These are phyloP conservation scores for Cyphomyrmex costatus DNA, from an alignment of 1,140 invertebrate species.

Conservation along the genomic window DNA sequence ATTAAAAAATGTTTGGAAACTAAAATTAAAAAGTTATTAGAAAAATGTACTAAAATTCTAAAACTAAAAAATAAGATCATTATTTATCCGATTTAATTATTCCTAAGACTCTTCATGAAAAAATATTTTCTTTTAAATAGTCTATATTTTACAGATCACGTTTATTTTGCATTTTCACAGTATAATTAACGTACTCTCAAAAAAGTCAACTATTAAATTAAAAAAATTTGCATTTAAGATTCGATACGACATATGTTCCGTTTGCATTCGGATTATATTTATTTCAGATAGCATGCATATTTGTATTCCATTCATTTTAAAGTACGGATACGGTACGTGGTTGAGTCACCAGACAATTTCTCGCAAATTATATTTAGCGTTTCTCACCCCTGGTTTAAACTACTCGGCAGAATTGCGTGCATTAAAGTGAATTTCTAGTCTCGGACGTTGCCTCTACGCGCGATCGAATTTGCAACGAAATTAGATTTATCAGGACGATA, in stretches of 20 bases:
- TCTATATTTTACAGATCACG: background rate
- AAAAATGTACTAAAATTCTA: background rate
- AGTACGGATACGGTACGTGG: constrained; percentile 33
- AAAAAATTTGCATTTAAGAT: background rate
- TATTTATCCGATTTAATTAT: background rate
- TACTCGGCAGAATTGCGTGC: constrained; percentile 46
- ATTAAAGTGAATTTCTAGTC: constrained; percentile 59
- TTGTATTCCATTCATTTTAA: constrained; percentile 56
- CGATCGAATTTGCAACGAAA: constrained; percentile 56
- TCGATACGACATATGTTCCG: background rate
- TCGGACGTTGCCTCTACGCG: constrained; percentile 41
- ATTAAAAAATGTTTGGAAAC: too few relatives aligned
- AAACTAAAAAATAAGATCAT: background rate
- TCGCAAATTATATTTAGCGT: constrained; percentile 57
- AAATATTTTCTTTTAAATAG: background rate
- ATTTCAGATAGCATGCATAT: constrained; percentile 17
- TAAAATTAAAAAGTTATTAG: background rate
- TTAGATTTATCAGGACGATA: constrained; percentile 49
- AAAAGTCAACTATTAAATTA: background rate
- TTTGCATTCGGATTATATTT: constrained; percentile 28
- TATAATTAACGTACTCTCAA: background rate
- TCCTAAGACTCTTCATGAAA: background rate
- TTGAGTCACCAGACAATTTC: constrained; percentile 46
- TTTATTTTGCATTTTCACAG: background rate
- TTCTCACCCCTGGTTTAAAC: constrained; percentile 47